Percentiles rank a stretch among this genome's conserved stretches.
These are phyloP conservation scores for Bombus waltoni DNA, from an alignment of 1,140 invertebrate genomes.

Conservation along the genomic window DNA sequence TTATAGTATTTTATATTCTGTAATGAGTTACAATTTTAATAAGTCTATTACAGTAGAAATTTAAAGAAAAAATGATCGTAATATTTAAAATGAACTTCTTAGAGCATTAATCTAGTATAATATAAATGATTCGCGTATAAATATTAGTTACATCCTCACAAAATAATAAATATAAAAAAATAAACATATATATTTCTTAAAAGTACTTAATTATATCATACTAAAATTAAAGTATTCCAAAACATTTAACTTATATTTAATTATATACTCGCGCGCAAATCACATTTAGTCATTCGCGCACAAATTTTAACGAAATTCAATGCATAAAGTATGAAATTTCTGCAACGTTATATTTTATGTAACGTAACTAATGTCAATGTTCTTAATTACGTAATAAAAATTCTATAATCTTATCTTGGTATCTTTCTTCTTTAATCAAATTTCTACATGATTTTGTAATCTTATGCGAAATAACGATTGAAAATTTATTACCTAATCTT, in stretches of 20 bases:
- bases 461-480: neutral
- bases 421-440: neutral
- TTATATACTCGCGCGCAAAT: neutral
- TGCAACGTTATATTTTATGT: neutral
- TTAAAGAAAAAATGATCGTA: no score
- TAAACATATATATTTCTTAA: neutral
- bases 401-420: neutral
- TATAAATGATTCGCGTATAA: neutral
- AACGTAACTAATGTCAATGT: neutral
- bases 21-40: no score
- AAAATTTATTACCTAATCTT: neutral
- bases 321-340: neutral
- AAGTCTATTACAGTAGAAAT: no score
- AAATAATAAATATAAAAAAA: neutral
- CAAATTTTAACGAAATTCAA: neutral
- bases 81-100: no score
- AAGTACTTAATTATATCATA: neutral
- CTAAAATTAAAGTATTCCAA: neutral
- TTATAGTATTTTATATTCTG: no score
- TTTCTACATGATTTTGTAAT: neutral
- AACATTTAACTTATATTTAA: neutral
- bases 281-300: neutral
- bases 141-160: neutral
- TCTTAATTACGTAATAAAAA: neutral
- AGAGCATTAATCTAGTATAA: neutral